Evolutionary conservation across 2,113 vertebrate species (phyloP), one percentile per base, ranked within the genome.

Genomic region (Tragelaphus buxtoni): DNA sequence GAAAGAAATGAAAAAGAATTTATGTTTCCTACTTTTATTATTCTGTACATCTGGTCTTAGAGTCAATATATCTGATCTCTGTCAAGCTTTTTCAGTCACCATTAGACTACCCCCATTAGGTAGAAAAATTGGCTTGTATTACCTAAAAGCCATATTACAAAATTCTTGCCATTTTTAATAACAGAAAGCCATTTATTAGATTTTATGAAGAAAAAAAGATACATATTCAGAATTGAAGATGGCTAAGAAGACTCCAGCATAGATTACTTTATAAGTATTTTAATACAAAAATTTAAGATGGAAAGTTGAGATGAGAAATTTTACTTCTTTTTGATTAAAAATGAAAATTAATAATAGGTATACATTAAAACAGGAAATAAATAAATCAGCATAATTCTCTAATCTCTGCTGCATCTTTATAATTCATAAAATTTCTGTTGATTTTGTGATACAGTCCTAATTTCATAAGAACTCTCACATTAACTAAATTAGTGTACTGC

Each of bases 401-500:
- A 39, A 76, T 77, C 20, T 14, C 35, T 58, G 9, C 4, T 88
- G 6, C 18, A 60, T 51, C 88, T 88, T 80, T 85, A 49, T 65
- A 92, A 80, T 87, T 94, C 81, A 74, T 79, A 88, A 92, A 96
- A 69, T 83, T 89, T 96, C 47, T 74, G 20, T 47, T 69, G 22
- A 55, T 89, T 93, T 92, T 97, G 28, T 96, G 6, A 80, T 55
- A 77, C 47, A 85, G 28, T 45, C 81, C 72, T 89, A 89, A 98
- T 96, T 91, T 93, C 45, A 32, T 87, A 88, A 93, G 84, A 91
- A 96, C 72, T 84, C 51, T 92, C 89, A 91, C 94, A 97, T 96
- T 98, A 98, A 92, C n/a, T 91, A 96, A 97, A 97, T 97, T 96
- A 95, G 88, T 96, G 42, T 24, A 79, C 65, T 91, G 16, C 53